Evolutionary conservation across 2,113 vertebrate species (phyloP), one percentile per base, ranked within the genome.

Genomic region (Sciurus niger): DNA sequence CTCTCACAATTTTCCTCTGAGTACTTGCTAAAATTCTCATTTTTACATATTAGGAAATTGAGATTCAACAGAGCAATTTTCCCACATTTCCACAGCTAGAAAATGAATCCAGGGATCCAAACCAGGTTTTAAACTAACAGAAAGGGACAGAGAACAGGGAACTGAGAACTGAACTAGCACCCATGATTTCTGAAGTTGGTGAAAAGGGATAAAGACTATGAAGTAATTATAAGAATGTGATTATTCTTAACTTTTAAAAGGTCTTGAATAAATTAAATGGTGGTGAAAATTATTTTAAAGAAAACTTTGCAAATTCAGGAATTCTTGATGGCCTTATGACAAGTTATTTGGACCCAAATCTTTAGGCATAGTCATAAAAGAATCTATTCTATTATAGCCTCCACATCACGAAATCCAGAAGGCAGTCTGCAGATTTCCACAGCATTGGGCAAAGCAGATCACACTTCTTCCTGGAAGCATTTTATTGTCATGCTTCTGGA

Each of bases 1-100:
- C 51, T 25, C 55, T 73, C 51, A 58, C 20, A 72, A n/a, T 37
- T 58, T 46, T 92, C 30, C 37, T 20, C 17, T 20, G n/a, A 68
- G 60, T 55, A 40, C 51, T 87, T 63, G 63, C 28, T 79, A 74
- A 37, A 89, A 40, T 78, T 84, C 32, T 16, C 12, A 40, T 48
- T 86, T 86, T 63, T 88, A 72, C 16, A 55, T 20, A 17, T 48
- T 48, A 95, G 32, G 70, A 91, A 78, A 84, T 53, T 73, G 77
- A 88, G 51, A 43, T 12, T 85, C 32, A 37, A 40, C 48, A 70
- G 70, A 60, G 43, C 58, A 25, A 25, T 79, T 84, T 88, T 2
- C 14, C 67, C 67, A 88, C 32, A 46, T 48, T 89, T 78, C 32
- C 34, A 58, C 25, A 89, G 37, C 46, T 65, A 55, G 73, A 53